Percentiles rank a stretch among this genome's conserved stretches.
Evolutionary conservation across 1,140 invertebrate genomes (phyloP).

Genomic region (Drosophila funebris): DNA sequence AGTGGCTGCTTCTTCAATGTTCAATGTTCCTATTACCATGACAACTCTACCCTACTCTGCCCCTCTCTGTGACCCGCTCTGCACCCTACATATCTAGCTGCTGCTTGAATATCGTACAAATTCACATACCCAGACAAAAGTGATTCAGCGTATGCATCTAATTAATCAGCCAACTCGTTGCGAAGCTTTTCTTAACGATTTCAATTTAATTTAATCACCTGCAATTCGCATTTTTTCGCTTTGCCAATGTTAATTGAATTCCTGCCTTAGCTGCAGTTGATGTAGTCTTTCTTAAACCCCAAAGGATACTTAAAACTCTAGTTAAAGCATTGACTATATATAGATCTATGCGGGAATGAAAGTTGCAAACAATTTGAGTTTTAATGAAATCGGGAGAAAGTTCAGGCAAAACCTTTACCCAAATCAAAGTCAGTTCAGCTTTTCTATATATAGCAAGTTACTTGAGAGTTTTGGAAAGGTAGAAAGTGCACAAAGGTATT

Average conservation of each 20-base stretch:
- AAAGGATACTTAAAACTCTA: not conserved
- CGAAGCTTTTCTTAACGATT: constrained; percentile 7
- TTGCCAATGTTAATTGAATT: not conserved
- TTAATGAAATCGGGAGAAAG: too few relatives aligned
- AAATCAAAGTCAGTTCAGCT: too few relatives aligned
- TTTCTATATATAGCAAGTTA: too few relatives aligned
- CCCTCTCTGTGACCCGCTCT: too few relatives aligned
- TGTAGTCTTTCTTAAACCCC: not conserved
- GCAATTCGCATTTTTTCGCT: not conserved
- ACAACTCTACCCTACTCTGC: not conserved
- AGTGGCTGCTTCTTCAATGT: constrained; percentile 26
- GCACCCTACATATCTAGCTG: too few relatives aligned
- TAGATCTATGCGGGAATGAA: too few relatives aligned
- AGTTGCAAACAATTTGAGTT: not conserved
- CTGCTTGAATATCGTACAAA: too few relatives aligned
- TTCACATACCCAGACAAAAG: not conserved
- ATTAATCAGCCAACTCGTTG: constrained; percentile 26
- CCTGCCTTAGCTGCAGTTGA: not conserved
- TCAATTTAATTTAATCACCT: constrained; percentile 14
- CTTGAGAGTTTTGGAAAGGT: too few relatives aligned
- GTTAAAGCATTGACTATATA: not conserved
- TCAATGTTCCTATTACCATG: not conserved
- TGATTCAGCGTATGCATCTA: constrained; percentile 6
- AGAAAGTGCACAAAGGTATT: too few relatives aligned
- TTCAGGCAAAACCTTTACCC: too few relatives aligned